These are phyloP conservation scores for Amphipyra tragopoginis DNA, from an alignment of 2,888 invertebrate genomes.

Conservation along the genomic window DNA sequence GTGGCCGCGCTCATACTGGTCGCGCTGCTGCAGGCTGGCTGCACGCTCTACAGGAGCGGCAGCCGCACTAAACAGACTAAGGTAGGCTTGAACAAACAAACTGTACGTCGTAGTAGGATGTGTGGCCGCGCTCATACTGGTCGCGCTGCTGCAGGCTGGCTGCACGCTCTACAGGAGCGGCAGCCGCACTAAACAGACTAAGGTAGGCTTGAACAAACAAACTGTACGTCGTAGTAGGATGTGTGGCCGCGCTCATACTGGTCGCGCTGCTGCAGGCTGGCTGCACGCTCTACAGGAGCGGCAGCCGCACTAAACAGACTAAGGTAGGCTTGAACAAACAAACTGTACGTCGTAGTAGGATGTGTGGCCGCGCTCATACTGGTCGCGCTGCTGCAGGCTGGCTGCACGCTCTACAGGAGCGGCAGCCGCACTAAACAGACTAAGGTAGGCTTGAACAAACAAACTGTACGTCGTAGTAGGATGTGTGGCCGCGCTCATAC, in stretches of 20 bases:
- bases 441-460: no score
- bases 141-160: constrained; percentile 95
- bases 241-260: constrained; percentile 91
- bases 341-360: no score
- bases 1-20: constrained; percentile 94
- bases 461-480: no score
- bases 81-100: no score
- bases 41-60: constrained; percentile 92
- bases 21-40: constrained; percentile 95
- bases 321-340: no score
- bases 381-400: constrained; percentile 85
- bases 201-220: no score
- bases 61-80: constrained; percentile 80
- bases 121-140: constrained; percentile 92
- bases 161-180: constrained; percentile 93
- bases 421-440: constrained; percentile 60
- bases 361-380: constrained; percentile 91
- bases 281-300: constrained; percentile 88
- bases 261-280: constrained; percentile 86
- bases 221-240: no score
- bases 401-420: constrained; percentile 89
- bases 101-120: background rate
- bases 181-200: constrained; percentile 72
- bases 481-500: constrained; percentile 2
- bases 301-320: constrained; percentile 61